Evolutionary conservation across 1,140 invertebrate genomes (phyloP).

Genomic region (Drosophila arizonae): DNA sequence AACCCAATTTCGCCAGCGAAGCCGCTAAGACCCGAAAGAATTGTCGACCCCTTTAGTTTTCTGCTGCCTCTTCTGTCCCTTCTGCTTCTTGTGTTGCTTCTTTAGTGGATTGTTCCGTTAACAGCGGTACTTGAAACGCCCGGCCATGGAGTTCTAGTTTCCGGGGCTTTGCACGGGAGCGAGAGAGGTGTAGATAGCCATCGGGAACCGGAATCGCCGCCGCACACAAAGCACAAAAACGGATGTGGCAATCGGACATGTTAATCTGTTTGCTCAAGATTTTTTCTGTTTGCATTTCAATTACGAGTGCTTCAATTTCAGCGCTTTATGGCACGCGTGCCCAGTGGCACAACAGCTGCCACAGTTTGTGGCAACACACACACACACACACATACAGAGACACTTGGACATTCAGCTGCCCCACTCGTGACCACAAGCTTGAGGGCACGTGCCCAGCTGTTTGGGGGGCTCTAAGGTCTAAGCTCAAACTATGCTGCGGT

Average conservation of each 20-base stretch:
- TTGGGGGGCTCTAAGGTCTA: not conserved
- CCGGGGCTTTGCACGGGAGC: conserved; percentile 17
- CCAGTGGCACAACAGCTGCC: conserved; percentile 25
- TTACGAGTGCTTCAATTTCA: conserved; percentile 32
- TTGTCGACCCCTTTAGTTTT: conserved; percentile 35
- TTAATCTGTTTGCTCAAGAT: conserved; percentile 40
- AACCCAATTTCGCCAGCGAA: conserved; percentile 47
- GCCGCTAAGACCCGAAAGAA: conserved; percentile 4
- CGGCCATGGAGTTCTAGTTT: conserved; percentile 47
- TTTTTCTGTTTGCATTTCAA: conserved; percentile 42
- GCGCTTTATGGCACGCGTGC: conserved; percentile 40
- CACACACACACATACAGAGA: not conserved
- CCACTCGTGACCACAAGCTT: conserved; percentile 22
- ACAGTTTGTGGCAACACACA: not conserved
- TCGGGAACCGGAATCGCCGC: conserved; percentile 51
- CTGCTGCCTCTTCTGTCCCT: not conserved
- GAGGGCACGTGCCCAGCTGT: conserved; percentile 19
- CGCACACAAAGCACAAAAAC: conserved; percentile 34
- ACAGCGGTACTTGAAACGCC: conserved; percentile 36
- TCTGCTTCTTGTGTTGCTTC: not conserved
- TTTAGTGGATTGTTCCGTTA: conserved; percentile 37
- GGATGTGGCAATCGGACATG: conserved; percentile 61
- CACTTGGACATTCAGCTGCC: not conserved
- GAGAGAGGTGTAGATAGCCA: conserved; percentile 12
- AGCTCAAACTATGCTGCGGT: conserved; percentile 35